A percentile compares a stretch with the other conserved stretches of the same genome.
Evolutionary conservation across 2,888 invertebrate genomes (phyloP).

Genomic region (Limenitis camilla): DNA sequence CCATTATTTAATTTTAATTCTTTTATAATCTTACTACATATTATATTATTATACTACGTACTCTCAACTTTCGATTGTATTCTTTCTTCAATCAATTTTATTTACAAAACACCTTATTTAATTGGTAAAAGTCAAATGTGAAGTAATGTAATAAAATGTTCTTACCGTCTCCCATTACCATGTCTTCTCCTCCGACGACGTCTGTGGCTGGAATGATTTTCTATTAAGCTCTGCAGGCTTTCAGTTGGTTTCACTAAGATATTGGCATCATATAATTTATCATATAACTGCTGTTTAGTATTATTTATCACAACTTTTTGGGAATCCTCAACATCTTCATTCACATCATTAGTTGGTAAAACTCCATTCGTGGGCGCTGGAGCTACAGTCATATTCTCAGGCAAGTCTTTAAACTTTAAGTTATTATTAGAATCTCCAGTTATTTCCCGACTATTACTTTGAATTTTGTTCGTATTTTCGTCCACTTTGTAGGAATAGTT

Average conservation of each 20-base stretch:
- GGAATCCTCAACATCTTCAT: slow-evolving; percentile 38
- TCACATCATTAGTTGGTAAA: slow-evolving; percentile 52
- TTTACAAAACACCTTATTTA: too few species aligned
- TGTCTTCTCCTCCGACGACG: slow-evolving; percentile 55
- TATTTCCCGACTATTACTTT: slow-evolving; percentile 72
- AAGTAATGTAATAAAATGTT: neutral
- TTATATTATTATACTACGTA: too few species aligned
- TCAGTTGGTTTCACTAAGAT: slow-evolving; percentile 57
- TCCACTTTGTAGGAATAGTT: slow-evolving; percentile 61
- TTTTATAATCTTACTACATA: too few species aligned
- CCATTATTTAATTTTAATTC: too few species aligned
- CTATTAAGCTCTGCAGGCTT: slow-evolving; percentile 54
- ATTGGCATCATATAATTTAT: slow-evolving; percentile 41
- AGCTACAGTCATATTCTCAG: slow-evolving; percentile 62
- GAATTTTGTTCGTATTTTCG: slow-evolving; percentile 70
- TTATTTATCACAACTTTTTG: slow-evolving; percentile 42
- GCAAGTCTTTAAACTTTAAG: slow-evolving; percentile 57
- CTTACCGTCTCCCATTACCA: slow-evolving; percentile 61
- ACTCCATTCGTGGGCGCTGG: slow-evolving; percentile 67
- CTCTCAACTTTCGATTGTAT: too few species aligned
- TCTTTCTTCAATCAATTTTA: too few species aligned
- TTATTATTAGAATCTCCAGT: slow-evolving; percentile 65
- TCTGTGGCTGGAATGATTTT: slow-evolving; percentile 39
- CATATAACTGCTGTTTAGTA: slow-evolving; percentile 38
- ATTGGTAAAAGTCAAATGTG: neutral